Evolutionary conservation across 2,888 invertebrate species (phyloP).

Genomic region (Lasioglossum oenotherae): DNA sequence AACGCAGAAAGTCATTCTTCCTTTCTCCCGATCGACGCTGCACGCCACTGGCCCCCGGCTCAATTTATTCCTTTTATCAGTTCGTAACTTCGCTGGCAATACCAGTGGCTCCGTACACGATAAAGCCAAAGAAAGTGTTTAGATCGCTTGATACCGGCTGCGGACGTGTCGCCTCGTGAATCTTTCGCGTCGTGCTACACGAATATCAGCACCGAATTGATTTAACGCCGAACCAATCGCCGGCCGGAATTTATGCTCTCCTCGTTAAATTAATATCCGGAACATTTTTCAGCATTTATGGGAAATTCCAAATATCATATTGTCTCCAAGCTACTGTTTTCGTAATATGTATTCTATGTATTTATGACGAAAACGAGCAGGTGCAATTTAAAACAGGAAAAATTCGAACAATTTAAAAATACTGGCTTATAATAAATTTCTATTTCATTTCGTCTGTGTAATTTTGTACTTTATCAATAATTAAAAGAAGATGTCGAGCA

Average conservation of each 20-base stretch:
- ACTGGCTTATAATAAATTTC: too few species aligned
- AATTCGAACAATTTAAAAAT: too few species aligned
- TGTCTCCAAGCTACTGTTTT: too few species aligned
- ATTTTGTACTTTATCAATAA: too few species aligned
- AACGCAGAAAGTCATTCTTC: slow-evolving; percentile 64
- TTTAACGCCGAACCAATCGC: neutral
- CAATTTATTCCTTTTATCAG: slow-evolving; percentile 54
- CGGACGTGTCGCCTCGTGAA: neutral
- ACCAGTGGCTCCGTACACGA: slow-evolving; percentile 52
- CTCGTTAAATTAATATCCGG: neutral
- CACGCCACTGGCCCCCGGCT: slow-evolving; percentile 18
- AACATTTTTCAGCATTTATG: neutral
- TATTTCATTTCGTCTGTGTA: too few species aligned
- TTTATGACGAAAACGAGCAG: too few species aligned
- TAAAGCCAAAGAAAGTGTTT: slow-evolving; percentile 38
- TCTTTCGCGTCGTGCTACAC: slow-evolving; percentile 24
- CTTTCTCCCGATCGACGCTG: slow-evolving; percentile 57
- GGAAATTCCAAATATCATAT: neutral
- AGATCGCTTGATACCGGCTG: slow-evolving; percentile 29
- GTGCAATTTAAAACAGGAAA: too few species aligned
- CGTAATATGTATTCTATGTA: too few species aligned
- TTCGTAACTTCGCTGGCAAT: slow-evolving; percentile 44
- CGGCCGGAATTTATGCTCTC: neutral
- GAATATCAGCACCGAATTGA: neutral
- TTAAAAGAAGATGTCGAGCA: neutral